Percentiles rank a stretch among this genome's conserved stretches.
phyloP scores from a whole-genome alignment of 2,797 vertebrate species.

The Pachyuromys duprasi region DNA sequence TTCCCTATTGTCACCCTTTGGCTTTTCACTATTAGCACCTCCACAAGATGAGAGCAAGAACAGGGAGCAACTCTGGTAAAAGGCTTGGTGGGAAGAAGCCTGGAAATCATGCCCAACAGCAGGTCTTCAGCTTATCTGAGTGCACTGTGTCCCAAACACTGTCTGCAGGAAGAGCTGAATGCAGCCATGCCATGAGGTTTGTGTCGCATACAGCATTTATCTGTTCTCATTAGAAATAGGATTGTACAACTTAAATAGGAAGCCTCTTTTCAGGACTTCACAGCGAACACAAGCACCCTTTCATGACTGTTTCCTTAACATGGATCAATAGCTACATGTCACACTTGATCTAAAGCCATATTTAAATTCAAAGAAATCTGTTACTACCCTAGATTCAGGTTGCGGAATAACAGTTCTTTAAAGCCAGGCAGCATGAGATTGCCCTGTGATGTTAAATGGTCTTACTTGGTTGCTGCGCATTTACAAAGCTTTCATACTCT shows the following conservation, averaged over 20 bases:
- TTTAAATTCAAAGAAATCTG: conserved; percentile 20
- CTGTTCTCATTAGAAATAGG: conserved; percentile 4
- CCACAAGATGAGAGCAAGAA: not conserved
- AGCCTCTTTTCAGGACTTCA: not conserved
- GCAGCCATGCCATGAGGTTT: not conserved
- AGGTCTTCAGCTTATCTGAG: conserved; percentile 56
- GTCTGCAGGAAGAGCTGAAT: not conserved
- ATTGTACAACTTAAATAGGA: not conserved
- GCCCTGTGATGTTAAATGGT: not conserved
- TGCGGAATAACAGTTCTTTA: conserved; percentile 1
- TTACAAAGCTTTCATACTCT: not conserved
- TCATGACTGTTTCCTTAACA: not conserved
- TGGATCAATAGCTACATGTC: not conserved
- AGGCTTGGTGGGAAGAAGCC: not conserved
- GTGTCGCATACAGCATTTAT: not conserved
- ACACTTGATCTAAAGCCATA: not conserved
- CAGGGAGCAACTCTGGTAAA: conserved; percentile 10
- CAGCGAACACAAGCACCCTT: not conserved
- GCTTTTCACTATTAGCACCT: conserved; percentile 44
- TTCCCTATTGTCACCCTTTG: conserved; percentile 29
- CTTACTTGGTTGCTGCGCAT: not conserved
- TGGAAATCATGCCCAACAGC: not conserved
- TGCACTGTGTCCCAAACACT: not conserved
- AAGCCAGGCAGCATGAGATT: not conserved
- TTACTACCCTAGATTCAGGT: not conserved